phyloP scores from a whole-genome alignment of 2,797 vertebrate genomes.

The Eulemur mongoz region DNA sequence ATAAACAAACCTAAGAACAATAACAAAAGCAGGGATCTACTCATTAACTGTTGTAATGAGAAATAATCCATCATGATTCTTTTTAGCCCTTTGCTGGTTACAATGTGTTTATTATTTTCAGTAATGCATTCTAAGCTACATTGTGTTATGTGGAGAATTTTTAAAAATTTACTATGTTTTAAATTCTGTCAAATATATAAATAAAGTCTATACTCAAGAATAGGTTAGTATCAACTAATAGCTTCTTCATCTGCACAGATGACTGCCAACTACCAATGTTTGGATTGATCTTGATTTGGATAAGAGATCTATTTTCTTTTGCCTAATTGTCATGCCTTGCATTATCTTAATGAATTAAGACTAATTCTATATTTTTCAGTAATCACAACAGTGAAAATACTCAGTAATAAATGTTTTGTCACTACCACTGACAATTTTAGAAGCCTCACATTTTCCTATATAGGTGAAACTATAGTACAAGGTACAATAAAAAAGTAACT shows the following conservation, averaged over 20 bases:
- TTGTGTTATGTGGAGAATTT: background rate
- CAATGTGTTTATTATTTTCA: background rate
- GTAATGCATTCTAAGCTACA: background rate
- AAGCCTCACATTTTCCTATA: background rate
- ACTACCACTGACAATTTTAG: background rate
- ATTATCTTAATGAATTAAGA: constrained; percentile 42
- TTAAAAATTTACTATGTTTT: background rate
- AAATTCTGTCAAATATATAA: constrained; percentile 38
- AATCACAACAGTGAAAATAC: background rate
- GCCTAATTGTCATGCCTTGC: background rate
- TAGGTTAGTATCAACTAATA: background rate
- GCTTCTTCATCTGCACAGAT: background rate
- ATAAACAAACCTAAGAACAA: background rate
- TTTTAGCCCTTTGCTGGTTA: background rate
- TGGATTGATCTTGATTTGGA: constrained; percentile 6
- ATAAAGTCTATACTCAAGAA: background rate
- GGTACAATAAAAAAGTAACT: background rate
- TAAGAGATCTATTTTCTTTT: background rate
- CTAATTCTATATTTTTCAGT: background rate
- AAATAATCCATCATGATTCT: background rate
- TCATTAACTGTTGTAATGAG: background rate
- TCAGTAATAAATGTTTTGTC: background rate
- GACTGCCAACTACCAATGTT: background rate
- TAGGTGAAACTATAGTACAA: background rate
- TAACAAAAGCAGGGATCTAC: background rate